Base-by-base conservation (phyloP, 2,113 vertebrate genomes). In the Propithecus coquereli region DNA sequence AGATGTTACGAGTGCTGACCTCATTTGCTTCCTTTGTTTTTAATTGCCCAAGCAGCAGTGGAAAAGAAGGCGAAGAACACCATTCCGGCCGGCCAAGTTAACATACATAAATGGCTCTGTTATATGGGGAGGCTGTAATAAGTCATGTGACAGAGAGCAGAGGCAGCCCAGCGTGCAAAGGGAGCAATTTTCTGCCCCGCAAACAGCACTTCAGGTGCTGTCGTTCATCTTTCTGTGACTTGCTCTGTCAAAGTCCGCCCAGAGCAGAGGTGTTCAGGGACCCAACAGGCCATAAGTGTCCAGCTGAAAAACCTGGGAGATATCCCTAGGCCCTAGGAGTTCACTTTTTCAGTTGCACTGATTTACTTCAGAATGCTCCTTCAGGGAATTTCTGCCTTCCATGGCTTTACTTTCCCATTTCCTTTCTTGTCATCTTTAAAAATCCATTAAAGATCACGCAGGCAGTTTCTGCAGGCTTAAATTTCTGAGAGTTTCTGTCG, bases 171-270 rank as follows among this genome's bases (percentile, higher is more conserved):
- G 97, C 98, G 98, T 99, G 99, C 99, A 98, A 98, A 98, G 99
- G 99, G 99, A 99, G 99, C 99, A 99, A 99, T 99, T 99, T 99
- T 99, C 99, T 98, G 98, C 99, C 99, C 99, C 98, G 99, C 99
- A 99, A 99, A 99, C 99, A 99, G 99, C 98, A 98, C 99, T 99
- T 98, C 99, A 99, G 99, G 99, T 99, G 99, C 99, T 99, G 99
- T 98, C 98, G 99, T 99, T 99, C 99, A 99, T 99, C 99, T 99
- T 99, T 98, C 98, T 98, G 98, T 98, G 99, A 98, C 98, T 99
- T 65, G 87, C 98, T 98, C 98, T 99, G 99, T 99, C 99, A 99
- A 99, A 99, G 98, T 98, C 98, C 96, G 99, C 99, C 98, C 97
- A 97, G 97, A 98, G 98, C 98, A 98, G 98, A 98, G 98, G 98